These are phyloP conservation scores for Chalcis sispes DNA, from an alignment of 2,888 invertebrate species.

Conservation along the genomic window DNA sequence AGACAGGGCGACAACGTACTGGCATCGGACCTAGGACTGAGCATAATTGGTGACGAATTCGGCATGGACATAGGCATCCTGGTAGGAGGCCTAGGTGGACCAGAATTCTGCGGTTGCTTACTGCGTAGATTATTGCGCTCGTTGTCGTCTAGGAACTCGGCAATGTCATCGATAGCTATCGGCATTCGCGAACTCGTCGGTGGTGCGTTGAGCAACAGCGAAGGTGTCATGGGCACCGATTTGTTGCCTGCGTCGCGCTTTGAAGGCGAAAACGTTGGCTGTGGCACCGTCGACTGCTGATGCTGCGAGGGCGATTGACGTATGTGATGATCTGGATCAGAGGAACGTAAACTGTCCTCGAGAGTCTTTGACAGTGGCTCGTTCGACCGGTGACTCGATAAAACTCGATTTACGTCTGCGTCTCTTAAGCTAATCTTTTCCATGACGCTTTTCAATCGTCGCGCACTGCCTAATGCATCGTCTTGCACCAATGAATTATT, in stretches of 20 bases:
- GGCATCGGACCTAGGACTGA: conserved; percentile 50
- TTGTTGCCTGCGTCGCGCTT: conserved; percentile 60
- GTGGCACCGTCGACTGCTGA: no score
- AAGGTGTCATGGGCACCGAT: conserved; percentile 60
- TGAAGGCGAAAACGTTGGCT: conserved; percentile 59
- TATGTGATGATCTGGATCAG: conserved; percentile 58
- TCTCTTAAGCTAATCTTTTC: conserved; percentile 62
- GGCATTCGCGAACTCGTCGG: conserved; percentile 63
- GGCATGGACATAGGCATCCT: conserved; percentile 16
- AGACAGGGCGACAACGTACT: conserved; percentile 36
- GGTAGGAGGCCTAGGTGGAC: conserved; percentile 2
- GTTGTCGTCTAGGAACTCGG: conserved; percentile 70
- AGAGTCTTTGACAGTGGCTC: conserved; percentile 58
- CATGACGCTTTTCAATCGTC: conserved; percentile 63
- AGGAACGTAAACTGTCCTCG: conserved; percentile 63
- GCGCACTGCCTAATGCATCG: conserved; percentile 65
- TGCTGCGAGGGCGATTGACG: conserved; percentile 20
- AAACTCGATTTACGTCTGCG: conserved; percentile 52
- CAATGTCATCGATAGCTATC: conserved; percentile 71
- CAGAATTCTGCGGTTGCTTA: neutral
- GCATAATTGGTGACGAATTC: conserved; percentile 28
- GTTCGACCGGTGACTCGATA: conserved; percentile 48
- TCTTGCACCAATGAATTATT: conserved; percentile 66
- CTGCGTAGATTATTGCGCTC: conserved; percentile 68
- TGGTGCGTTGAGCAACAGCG: conserved; percentile 66